A percentile compares a stretch with the other conserved stretches of the same genome.
These are phyloP conservation scores for Syndactyla subalaris DNA, from an alignment of 2,797 vertebrate genomes.

Conservation along the genomic window DNA sequence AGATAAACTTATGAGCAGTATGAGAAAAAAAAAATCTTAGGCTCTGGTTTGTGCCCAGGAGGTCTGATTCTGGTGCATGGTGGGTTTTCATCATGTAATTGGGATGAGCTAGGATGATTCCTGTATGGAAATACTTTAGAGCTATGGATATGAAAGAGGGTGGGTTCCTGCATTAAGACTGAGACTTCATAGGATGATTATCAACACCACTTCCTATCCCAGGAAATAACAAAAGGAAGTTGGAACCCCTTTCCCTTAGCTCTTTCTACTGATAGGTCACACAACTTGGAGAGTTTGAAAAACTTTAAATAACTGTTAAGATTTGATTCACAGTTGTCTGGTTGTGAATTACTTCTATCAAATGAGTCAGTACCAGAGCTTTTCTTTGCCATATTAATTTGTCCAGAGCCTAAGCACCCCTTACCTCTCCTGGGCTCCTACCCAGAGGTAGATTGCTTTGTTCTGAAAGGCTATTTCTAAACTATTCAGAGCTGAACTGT, in stretches of 20 bases:
- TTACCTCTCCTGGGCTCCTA: background rate
- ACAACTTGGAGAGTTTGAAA: background rate
- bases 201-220: background rate
- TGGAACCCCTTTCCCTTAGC: background rate
- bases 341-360: background rate
- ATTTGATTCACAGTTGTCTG: background rate
- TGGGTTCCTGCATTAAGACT: background rate
- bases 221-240: background rate
- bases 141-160: background rate
- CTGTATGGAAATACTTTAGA: background rate
- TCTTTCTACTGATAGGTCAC: background rate
- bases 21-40: background rate
- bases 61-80: background rate
- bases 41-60: background rate
- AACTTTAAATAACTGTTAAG: background rate
- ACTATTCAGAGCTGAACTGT: background rate
- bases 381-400: background rate
- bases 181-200: background rate
- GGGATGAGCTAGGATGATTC: background rate
- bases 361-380: background rate
- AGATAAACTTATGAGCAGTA: background rate
- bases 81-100: accelerated
- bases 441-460: background rate
- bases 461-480: background rate
- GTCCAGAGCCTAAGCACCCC: background rate